Base-by-base conservation (phyloP, 2,113 vertebrate genomes). In the Stigmatopora argus region DNA sequence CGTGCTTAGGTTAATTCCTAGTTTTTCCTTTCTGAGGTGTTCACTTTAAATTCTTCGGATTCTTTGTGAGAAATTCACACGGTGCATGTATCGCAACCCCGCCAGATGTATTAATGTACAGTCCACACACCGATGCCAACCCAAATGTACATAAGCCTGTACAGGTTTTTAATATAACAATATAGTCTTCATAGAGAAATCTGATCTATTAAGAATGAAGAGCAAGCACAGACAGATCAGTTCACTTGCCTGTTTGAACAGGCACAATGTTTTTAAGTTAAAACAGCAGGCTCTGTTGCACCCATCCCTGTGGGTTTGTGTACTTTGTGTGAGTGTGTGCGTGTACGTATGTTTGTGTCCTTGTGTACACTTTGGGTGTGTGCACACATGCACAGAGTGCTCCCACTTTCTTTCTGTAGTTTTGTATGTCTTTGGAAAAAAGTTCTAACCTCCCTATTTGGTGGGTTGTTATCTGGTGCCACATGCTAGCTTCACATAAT, bases 181-280 rank as follows among this genome's bases (percentile, higher is more conserved):
- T 17, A n/a, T 41, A 35, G 2, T 59, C n/a, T 61, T 45, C n/a
- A 61, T 46, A 11, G 18, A 23, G 12, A 61, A 61, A 45, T 45
- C 41, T 2, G n/a, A 41, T 45, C 59, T 17, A 23, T 45, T 61
- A n/a, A 60, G 35, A 61, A 19, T 61, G 19, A 31, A 35, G 15
- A 64, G 41, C 47, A 51, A 49, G 62, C 76, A 15, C 21, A 62
- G 72, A 74, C 64, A 46, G 21, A 77, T 68, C 35, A 1, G 41
- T 35, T 61, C 48, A 48, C 21, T 12, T 51, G 17, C 80, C 62
- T 81, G 84, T 86, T 82, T 62, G 67, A 66, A 78, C 82, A 74
- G 57, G 80, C 65, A 73, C 5, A 62, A 71, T 72, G 70, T 74
- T 69, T 73, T 74, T 70, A n/a, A 23, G 26, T 61, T n/a, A 73